A percentile compares a stretch with the other conserved stretches of the same genome.
phyloP scores from a whole-genome alignment of 1,140 invertebrate genomes.

The Microplitis mediator region DNA sequence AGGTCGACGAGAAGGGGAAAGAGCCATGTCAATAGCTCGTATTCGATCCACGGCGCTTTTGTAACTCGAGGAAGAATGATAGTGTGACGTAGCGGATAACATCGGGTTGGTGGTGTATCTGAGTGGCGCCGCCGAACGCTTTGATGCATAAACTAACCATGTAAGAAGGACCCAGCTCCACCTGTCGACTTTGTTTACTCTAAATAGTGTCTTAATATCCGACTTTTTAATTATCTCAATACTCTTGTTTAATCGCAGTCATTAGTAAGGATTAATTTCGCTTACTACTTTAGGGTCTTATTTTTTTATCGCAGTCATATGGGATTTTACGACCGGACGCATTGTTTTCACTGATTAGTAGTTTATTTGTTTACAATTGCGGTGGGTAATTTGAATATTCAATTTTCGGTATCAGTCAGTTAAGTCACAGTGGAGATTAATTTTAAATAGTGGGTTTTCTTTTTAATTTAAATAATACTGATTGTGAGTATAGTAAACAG shows the following conservation, averaged over 20 bases:
- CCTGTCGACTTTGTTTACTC: slow-evolving; percentile 38
- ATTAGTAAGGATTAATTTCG: background rate
- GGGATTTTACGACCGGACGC: too few relatives aligned
- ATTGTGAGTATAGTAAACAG: too few relatives aligned
- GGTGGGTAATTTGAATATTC: too few relatives aligned
- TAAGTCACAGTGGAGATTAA: too few relatives aligned
- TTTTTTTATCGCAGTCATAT: too few relatives aligned
- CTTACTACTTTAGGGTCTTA: background rate
- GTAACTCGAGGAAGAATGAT: slow-evolving; percentile 22
- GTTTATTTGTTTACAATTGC: too few relatives aligned
- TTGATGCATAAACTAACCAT: slow-evolving; percentile 33
- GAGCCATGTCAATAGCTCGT: slow-evolving; percentile 11
- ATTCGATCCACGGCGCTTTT: slow-evolving; percentile 19
- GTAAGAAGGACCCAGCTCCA: slow-evolving; percentile 33
- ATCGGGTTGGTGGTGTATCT: slow-evolving; percentile 16
- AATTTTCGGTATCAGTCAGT: too few relatives aligned
- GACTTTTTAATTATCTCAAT: background rate
- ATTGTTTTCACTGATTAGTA: too few relatives aligned
- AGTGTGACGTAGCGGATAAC: slow-evolving; percentile 17
- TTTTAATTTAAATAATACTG: too few relatives aligned
- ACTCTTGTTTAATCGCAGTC: background rate
- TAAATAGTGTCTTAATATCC: background rate
- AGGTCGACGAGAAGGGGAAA: background rate
- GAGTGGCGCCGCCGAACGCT: slow-evolving; percentile 40
- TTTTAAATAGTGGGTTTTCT: too few relatives aligned